Conservation (phyloP, 2,113 vertebrate genomes). For the Percina caprodes region DNA sequence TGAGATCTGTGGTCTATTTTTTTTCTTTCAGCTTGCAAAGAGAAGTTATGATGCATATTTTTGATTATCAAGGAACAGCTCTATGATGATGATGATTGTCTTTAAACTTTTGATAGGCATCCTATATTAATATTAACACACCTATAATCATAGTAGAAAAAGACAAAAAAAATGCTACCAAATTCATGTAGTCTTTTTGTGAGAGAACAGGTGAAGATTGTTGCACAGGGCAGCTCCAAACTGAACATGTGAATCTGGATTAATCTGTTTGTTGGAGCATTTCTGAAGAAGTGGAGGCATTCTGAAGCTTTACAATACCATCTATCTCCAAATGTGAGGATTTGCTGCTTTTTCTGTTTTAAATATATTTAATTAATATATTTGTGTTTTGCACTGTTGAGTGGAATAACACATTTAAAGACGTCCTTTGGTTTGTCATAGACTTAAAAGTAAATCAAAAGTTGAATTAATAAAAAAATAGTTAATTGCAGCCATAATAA, state of each 20-base stretch:
- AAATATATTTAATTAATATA: background rate
- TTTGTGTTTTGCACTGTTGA: background rate
- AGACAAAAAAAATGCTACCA: background rate
- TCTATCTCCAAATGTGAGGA: background rate
- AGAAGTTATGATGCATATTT: slow-evolving; percentile 6
- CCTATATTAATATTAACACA: background rate
- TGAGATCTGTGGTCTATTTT: background rate
- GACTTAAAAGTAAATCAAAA: background rate
- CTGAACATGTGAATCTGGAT: background rate
- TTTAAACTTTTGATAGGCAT: background rate
- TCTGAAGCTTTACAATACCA: background rate
- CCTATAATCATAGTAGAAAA: background rate
- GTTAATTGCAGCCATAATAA: no score
- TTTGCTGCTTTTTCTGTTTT: background rate
- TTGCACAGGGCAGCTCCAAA: background rate
- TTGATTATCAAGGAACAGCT: slow-evolving; percentile 11
- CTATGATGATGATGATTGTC: background rate
- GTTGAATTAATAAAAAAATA: no score
- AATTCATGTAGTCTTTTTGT: background rate
- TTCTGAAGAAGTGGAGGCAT: background rate
- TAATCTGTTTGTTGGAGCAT: background rate
- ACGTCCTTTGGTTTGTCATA: background rate
- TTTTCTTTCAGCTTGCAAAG: background rate
- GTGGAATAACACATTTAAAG: background rate
- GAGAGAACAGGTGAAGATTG: background rate